Evolutionary conservation across 2,797 vertebrate genomes (phyloP).

Genomic region (Syndactyla subalaris): DNA sequence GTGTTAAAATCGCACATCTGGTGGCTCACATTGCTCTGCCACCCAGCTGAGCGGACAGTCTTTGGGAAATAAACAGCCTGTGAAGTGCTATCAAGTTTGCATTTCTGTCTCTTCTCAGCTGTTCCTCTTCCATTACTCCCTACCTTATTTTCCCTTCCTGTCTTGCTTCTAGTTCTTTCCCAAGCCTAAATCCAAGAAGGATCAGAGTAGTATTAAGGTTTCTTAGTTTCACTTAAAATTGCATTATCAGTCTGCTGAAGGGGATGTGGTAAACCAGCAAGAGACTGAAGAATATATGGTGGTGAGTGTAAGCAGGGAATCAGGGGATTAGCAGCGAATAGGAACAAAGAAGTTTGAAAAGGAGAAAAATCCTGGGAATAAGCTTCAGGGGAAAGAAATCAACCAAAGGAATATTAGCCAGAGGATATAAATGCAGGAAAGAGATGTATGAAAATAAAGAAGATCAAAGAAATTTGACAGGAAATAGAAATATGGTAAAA

Average conservation of each 20-base stretch:
- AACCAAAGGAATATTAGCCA: neutral
- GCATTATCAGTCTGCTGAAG: neutral
- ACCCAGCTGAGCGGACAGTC: slow-evolving; percentile 19
- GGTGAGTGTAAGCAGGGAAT: neutral
- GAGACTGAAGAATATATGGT: neutral
- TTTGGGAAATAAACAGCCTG: slow-evolving; percentile 52
- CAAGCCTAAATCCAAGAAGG: neutral
- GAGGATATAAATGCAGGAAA: neutral
- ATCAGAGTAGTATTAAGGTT: slow-evolving; percentile 12
- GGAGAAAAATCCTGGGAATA: neutral
- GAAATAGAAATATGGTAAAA: neutral
- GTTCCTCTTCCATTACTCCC: neutral
- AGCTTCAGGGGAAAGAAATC: neutral
- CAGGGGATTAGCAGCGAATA: slow-evolving; percentile 6
- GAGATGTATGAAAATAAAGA: neutral
- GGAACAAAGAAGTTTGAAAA: slow-evolving; percentile 25
- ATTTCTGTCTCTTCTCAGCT: slow-evolving; percentile 22
- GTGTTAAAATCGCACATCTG: neutral
- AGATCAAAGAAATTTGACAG: neutral
- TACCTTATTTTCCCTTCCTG: neutral
- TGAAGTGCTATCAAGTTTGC: slow-evolving; percentile 12
- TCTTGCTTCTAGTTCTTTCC: neutral
- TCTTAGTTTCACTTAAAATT: slow-evolving; percentile 31
- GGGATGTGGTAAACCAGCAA: slow-evolving; percentile 21
- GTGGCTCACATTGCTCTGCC: slow-evolving; percentile 2